These are phyloP conservation scores for Timema podura DNA, from an alignment of 2,888 invertebrate species.

Conservation along the genomic window DNA sequence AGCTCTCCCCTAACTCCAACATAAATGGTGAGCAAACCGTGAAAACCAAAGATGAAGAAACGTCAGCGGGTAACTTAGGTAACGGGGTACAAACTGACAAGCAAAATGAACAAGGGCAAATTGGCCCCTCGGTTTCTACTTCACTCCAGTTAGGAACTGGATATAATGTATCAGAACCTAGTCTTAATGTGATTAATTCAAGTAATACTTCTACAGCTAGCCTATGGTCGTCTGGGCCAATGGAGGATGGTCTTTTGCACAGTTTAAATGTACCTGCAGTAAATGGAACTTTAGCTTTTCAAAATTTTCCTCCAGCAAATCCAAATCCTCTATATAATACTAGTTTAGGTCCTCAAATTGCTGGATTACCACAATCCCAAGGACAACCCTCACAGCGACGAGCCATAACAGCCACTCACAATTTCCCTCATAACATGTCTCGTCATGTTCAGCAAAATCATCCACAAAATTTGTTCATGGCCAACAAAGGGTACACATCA, in stretches of 20 bases:
- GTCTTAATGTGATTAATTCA: conserved; percentile 40
- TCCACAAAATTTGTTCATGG: conserved; percentile 39
- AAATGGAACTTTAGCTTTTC: conserved; percentile 39
- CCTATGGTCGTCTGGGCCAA: conserved; percentile 38
- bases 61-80: conserved; percentile 35
- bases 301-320: conserved; percentile 38
- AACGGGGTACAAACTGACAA: conserved; percentile 35
- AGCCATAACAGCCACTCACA: conserved; percentile 46
- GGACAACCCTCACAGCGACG: conserved; percentile 41
- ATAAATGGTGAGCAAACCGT: conserved; percentile 35
- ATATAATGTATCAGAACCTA: conserved; percentile 39
- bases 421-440: conserved; percentile 43
- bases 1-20: conserved; percentile 34
- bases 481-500: conserved; percentile 41
- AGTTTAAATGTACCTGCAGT: conserved; percentile 39
- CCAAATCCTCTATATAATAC: conserved; percentile 39
- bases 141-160: conserved; percentile 38
- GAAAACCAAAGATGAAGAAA: conserved; percentile 38
- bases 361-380: conserved; percentile 37
- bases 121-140: conserved; percentile 35
- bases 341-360: conserved; percentile 38
- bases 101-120: conserved; percentile 35
- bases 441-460: conserved; percentile 39
- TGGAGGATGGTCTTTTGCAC: conserved; percentile 39
- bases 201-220: conserved; percentile 38